phyloP scores from a whole-genome alignment of 2,113 vertebrate species.

The Lethenteron camtschaticum region DNA sequence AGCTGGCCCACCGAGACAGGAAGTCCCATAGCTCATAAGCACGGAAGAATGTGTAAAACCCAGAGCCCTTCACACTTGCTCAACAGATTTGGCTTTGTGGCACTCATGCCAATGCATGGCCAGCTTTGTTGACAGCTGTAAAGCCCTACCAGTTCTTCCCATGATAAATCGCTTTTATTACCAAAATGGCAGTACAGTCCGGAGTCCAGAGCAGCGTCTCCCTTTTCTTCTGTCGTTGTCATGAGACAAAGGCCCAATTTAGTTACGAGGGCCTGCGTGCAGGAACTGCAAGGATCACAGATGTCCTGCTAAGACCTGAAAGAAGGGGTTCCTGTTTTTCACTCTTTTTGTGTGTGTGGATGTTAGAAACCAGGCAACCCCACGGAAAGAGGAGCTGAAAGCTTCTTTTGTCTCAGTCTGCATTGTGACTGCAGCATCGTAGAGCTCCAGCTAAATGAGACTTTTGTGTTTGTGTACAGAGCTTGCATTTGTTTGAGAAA shows the following conservation, averaged over 20 bases:
- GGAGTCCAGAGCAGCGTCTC: constrained; percentile 1
- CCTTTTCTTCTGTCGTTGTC: not conserved
- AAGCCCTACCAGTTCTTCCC: constrained; percentile 3
- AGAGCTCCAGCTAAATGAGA: constrained; percentile 2
- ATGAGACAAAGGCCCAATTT: constrained; percentile 2
- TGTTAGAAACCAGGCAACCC: constrained; percentile 3
- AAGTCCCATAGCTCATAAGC: constrained; percentile 3
- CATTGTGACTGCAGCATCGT: constrained; percentile 3
- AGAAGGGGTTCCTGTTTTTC: not conserved
- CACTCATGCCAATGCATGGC: not conserved
- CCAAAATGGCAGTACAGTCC: not conserved
- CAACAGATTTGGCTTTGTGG: constrained; percentile 5
- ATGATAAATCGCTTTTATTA: constrained; percentile 2
- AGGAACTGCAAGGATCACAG: not conserved
- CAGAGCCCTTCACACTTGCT: constrained; percentile 4
- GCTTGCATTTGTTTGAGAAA: not conserved
- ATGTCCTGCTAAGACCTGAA: not conserved
- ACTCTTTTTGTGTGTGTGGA: not conserved
- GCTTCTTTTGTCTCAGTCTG: constrained; percentile 3
- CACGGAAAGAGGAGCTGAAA: constrained; percentile 6
- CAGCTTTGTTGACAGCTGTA: not conserved
- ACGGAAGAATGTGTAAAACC: not conserved
- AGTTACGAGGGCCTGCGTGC: not conserved
- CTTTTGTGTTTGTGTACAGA: constrained; percentile 6
- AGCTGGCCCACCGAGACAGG: constrained; percentile 1